Conservation (phyloP, 2,888 invertebrate species). For the Gerris lacustris region DNA sequence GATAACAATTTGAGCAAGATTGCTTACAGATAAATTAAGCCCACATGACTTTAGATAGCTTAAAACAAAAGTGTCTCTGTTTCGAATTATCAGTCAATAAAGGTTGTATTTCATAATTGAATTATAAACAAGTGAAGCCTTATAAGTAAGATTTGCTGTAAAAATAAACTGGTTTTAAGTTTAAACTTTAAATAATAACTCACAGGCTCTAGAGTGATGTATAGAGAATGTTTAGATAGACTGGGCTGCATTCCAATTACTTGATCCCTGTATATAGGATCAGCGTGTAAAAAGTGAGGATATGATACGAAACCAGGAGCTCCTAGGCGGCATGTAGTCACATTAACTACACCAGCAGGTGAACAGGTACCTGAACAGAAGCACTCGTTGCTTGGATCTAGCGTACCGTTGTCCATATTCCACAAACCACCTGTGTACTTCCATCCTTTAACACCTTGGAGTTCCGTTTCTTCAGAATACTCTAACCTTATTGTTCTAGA, state of each 20-base stretch:
- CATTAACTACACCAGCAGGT: constrained; percentile 7
- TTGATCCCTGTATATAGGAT: constrained; percentile 44
- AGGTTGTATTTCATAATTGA: too few relatives aligned
- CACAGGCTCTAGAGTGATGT: constrained; percentile 40
- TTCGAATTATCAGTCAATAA: too few relatives aligned
- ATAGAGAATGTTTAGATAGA: constrained; percentile 57
- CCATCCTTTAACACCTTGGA: constrained; percentile 2
- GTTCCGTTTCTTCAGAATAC: constrained; percentile 4
- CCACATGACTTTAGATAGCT: too few relatives aligned
- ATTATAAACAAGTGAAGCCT: too few relatives aligned
- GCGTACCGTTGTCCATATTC: constrained; percentile 37
- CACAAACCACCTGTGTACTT: not conserved
- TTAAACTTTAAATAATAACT: constrained; percentile 15
- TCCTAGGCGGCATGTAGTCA: constrained; percentile 50
- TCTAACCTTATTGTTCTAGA: constrained; percentile 1
- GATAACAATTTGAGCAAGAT: too few relatives aligned
- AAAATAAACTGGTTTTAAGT: too few relatives aligned
- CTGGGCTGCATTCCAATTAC: constrained; percentile 59
- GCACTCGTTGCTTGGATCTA: constrained; percentile 47
- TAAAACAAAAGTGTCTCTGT: too few relatives aligned
- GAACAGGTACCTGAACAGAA: constrained; percentile 35
- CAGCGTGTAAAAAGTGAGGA: constrained; percentile 9
- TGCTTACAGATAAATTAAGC: too few relatives aligned
- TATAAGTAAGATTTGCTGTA: too few relatives aligned
- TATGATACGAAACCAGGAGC: constrained; percentile 41